A percentile compares a stretch with the other conserved stretches of the same genome.
phyloP scores from a whole-genome alignment of 2,113 vertebrate genomes.

The Rhineura floridana region DNA sequence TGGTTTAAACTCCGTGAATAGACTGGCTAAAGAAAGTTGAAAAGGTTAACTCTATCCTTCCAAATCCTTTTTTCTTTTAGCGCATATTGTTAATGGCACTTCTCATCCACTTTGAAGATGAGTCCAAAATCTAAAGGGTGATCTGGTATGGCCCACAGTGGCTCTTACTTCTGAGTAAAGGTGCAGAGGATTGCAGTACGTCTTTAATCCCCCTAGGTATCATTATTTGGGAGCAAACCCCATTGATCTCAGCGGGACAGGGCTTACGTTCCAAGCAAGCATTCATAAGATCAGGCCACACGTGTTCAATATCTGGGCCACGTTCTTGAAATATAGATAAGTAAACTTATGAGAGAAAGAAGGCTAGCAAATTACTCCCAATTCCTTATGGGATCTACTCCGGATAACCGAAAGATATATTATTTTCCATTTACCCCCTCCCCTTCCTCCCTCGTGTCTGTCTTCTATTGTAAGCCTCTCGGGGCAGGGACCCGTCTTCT shows the following conservation, averaged over 20 bases:
- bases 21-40: background rate
- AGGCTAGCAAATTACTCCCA: background rate
- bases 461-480: background rate
- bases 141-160: background rate
- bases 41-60: background rate
- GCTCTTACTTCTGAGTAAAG: background rate
- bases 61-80: background rate
- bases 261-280: background rate
- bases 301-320: too few relatives aligned
- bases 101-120: background rate
- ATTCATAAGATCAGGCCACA: background rate
- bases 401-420: background rate
- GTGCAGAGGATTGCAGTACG: background rate
- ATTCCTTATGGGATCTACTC: background rate
- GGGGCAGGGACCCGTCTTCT: background rate
- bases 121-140: too few relatives aligned
- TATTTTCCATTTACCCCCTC: background rate
- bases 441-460: background rate
- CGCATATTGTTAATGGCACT: background rate
- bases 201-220: background rate
- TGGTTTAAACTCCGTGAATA: background rate
- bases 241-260: background rate
- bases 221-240: background rate
- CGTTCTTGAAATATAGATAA: background rate
- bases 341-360: background rate